Evolutionary conservation across 2,797 vertebrate species (phyloP), one percentile per base, ranked within the genome.

Genomic region (Melanotaenia parkinsoni): DNA sequence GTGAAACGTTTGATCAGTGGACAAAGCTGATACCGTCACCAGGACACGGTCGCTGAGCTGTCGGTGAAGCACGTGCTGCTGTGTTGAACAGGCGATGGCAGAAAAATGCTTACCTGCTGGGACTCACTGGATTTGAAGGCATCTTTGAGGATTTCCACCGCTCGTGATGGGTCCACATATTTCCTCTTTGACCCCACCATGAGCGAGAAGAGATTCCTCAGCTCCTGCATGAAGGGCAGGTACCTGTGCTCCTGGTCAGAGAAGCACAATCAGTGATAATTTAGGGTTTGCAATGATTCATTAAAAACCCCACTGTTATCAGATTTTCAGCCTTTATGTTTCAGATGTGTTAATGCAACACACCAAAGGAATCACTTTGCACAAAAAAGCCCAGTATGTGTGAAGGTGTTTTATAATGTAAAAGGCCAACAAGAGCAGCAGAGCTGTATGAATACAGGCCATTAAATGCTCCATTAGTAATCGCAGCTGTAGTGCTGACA

Each of bases 41-140:
- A 59, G 14, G 45, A 10, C 20, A 20, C 35, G 20, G 32, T 33
- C 37, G 43, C 14, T 58, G 47, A 58, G 24, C 51, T 38, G 50
- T 22, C 45, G 58, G 40, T 7, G 6, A 30, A 0, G 35, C 30
- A 35, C 56, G 57, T 0, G 0, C n/a, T 37, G 30, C 6, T 40
- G 50, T 64, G n/a, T 56, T 43, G 28, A 38, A 43, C 13, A 67
- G 63, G 63, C 30, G 45, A 9, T 8, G 33, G 53, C 22, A 64
- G 35, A 63, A 3, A 8, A 50, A 71, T 26, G 22, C 82, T 91
- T 94, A 99, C 98, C 97, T 99, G 98, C 80, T 99, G 98, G 0
- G 96, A 98, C 80, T 99, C 98, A 86, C 95, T 98, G 71, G 98
- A 98, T 91, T 98, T 98, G 84, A 99, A 99, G 83, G 98, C 98